phyloP scores from a whole-genome alignment of 2,113 vertebrate genomes.

The Oxyruncus cristatus region DNA sequence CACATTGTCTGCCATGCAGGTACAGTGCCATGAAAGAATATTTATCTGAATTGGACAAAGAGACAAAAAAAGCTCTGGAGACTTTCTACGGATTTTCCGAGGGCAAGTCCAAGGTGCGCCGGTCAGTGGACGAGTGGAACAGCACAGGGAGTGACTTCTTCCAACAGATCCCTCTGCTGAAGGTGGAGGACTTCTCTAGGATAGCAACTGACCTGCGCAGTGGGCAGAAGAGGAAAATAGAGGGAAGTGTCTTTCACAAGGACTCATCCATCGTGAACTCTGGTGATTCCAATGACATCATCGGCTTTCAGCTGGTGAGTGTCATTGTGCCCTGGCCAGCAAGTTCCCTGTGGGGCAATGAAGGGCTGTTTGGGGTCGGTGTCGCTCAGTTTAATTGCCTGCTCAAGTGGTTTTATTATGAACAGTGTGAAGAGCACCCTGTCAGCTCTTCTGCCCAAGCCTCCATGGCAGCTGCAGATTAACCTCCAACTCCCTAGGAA shows the following conservation, averaged over 20 bases:
- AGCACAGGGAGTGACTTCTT: conserved; percentile 38
- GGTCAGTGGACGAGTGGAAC: conserved; percentile 18
- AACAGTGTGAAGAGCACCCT: not conserved
- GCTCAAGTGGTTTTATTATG: not conserved
- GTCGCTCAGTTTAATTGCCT: not conserved
- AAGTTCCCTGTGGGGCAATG: not conserved
- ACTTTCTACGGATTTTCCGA: conserved; percentile 71
- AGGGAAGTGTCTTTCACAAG: conserved; percentile 64
- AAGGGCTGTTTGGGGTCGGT: not conserved
- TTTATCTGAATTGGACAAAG: conserved; percentile 73
- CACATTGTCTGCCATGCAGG: conserved; percentile 8
- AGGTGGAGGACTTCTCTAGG: conserved; percentile 19
- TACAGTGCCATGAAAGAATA: conserved; percentile 75
- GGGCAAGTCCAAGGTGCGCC: conserved; percentile 57
- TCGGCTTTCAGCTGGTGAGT: conserved; percentile 82
- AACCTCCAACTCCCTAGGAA: not conserved
- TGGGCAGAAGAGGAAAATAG: conserved; percentile 67
- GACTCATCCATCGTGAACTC: conserved; percentile 65
- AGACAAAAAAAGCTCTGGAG: conserved; percentile 67
- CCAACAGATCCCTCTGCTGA: conserved; percentile 60
- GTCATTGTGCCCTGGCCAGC: not conserved
- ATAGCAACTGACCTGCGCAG: conserved; percentile 54
- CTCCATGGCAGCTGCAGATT: not conserved
- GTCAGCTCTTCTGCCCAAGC: not conserved
- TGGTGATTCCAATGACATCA: conserved; percentile 63